Evolutionary conservation across 2,113 vertebrate genomes (phyloP).

Genomic region (Terrapene triunguis): DNA sequence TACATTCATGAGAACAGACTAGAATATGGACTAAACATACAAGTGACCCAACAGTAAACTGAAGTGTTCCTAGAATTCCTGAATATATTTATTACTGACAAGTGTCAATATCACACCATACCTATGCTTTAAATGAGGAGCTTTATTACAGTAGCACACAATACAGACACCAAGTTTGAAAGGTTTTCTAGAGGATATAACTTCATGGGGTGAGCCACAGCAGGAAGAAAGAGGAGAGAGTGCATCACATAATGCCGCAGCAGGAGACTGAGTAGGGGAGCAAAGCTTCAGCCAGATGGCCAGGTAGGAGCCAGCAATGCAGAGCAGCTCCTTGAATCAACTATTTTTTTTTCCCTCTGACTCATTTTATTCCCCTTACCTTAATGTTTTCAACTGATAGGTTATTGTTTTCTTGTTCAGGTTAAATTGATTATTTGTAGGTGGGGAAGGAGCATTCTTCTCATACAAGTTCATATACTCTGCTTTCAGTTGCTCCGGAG

Average conservation of each 20-base stretch:
- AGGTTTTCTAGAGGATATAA: background rate
- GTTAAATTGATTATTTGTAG: background rate
- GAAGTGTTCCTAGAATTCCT: background rate
- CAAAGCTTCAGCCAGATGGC: background rate
- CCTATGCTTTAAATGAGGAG: background rate
- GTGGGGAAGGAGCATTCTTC: background rate
- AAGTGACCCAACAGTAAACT: background rate
- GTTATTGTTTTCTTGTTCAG: background rate
- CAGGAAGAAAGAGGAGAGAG: background rate
- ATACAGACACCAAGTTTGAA: background rate
- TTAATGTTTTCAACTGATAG: background rate
- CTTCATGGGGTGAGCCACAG: background rate
- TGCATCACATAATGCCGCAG: background rate
- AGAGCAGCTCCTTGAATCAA: background rate
- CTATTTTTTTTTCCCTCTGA: background rate
- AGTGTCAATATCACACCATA: background rate
- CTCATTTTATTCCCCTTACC: background rate
- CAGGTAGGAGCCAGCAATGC: background rate
- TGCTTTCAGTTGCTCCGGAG: background rate
- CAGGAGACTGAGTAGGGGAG: background rate
- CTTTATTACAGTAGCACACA: background rate
- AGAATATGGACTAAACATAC: background rate
- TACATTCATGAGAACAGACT: background rate
- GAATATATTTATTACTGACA: background rate
- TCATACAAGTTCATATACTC: background rate